Percentiles rank a stretch among this genome's conserved stretches.
These are phyloP conservation scores for Melikaiella ostensackeni DNA, from an alignment of 2,888 invertebrate species.

Conservation along the genomic window DNA sequence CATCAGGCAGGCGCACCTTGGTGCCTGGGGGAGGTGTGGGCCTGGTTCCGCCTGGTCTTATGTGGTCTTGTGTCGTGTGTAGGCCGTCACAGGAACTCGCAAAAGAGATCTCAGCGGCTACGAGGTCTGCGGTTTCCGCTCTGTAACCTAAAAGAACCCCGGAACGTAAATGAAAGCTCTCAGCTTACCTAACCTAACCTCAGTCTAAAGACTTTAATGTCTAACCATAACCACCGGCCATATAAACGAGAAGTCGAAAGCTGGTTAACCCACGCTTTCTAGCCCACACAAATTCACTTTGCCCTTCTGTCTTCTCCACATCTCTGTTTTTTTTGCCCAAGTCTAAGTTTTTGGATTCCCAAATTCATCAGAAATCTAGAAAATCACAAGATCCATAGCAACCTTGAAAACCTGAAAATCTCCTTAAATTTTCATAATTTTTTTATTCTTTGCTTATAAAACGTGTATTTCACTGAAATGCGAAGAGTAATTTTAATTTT, in stretches of 20 bases:
- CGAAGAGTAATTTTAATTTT: no score
- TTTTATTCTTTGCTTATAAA: no score
- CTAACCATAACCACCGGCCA: constrained; percentile 11
- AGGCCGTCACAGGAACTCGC: constrained; percentile 30
- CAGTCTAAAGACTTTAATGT: not conserved
- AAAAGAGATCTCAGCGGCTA: constrained; percentile 22
- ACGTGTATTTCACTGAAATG: no score
- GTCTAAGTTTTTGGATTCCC: not conserved
- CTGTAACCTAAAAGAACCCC: constrained; percentile 9
- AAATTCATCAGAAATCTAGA: not conserved
- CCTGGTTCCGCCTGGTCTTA: not conserved
- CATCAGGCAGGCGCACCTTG: constrained; percentile 13
- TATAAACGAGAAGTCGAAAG: constrained; percentile 34
- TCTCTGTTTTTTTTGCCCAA: constrained; percentile 5
- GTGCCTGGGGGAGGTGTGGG: not conserved
- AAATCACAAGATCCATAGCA: no score
- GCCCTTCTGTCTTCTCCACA: not conserved
- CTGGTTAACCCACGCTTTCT: constrained; percentile 41
- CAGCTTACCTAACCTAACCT: constrained; percentile 19
- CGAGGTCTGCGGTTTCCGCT: constrained; percentile 35
- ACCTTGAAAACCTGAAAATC: no score
- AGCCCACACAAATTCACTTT: constrained; percentile 23
- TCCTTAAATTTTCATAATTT: no score
- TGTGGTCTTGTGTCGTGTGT: constrained; percentile 12
- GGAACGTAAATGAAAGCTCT: constrained; percentile 20